These are phyloP conservation scores for Phaenicophaeus curvirostris DNA, from an alignment of 2,797 vertebrate species.

Conservation along the genomic window DNA sequence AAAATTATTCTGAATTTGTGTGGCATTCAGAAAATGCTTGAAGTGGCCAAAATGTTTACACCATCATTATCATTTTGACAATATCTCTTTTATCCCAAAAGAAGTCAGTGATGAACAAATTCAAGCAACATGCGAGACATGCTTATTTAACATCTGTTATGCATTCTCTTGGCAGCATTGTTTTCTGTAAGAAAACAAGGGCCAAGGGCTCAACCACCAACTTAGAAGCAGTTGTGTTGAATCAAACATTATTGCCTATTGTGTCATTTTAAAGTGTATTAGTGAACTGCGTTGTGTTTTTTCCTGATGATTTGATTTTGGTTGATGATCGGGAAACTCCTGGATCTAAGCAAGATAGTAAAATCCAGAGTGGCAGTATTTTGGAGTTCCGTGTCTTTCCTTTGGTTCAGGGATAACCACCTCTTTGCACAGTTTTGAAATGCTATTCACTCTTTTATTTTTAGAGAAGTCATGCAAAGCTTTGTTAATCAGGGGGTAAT, in stretches of 20 bases:
- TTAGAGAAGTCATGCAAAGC: background rate
- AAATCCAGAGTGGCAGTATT: background rate
- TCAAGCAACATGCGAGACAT: background rate
- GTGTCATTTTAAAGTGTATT: background rate
- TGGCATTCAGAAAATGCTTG: conserved; percentile 58
- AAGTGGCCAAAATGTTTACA: conserved; percentile 68
- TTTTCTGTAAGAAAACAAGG: background rate
- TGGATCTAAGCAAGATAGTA: background rate
- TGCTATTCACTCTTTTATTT: background rate
- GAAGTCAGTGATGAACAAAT: conserved; percentile 53
- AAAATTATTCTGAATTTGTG: conserved; percentile 44
- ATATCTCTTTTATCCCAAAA: conserved; percentile 48
- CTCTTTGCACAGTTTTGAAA: background rate
- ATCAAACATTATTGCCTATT: conserved; percentile 22
- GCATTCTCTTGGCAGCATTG: conserved; percentile 23
- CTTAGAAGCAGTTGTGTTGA: conserved; percentile 17
- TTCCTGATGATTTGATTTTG: background rate
- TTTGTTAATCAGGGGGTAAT: background rate
- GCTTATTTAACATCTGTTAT: conserved; percentile 24
- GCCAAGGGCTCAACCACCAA: background rate
- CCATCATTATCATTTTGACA: conserved; percentile 50
- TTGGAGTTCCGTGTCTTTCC: background rate
- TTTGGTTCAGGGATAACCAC: background rate
- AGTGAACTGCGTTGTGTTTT: background rate
- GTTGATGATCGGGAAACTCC: background rate